phyloP scores from a whole-genome alignment of 2,797 vertebrate species.

The Lemur catta region DNA sequence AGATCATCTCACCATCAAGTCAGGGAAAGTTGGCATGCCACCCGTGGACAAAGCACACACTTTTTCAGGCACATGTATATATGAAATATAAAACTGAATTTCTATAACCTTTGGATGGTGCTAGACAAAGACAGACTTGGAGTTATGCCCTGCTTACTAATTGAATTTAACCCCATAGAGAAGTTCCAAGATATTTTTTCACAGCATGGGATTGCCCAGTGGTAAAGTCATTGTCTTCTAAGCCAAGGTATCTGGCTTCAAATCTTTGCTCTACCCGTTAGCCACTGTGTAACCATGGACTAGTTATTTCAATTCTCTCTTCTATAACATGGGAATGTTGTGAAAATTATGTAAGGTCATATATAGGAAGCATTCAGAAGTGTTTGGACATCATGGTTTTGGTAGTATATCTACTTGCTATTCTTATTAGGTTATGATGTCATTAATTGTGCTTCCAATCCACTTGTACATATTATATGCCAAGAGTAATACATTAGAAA shows the following conservation, averaged over 20 bases:
- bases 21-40: neutral
- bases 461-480: neutral
- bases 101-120: neutral
- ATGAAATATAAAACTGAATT: neutral
- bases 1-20: neutral
- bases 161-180: neutral
- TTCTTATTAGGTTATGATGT: neutral
- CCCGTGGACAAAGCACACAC: neutral
- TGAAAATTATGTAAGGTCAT: neutral
- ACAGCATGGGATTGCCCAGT: neutral
- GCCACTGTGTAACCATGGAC: neutral
- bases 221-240: neutral
- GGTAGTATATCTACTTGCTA: neutral
- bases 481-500: neutral
- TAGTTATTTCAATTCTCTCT: neutral
- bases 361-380: neutral
- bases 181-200: neutral
- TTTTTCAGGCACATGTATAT: neutral
- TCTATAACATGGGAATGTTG: neutral
- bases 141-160: neutral
- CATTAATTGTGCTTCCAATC: neutral
- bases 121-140: neutral
- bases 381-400: neutral
- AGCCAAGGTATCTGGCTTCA: neutral
- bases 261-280: neutral